Evolutionary conservation across 2,888 invertebrate species (phyloP).

Genomic region (Acleris laterana): DNA sequence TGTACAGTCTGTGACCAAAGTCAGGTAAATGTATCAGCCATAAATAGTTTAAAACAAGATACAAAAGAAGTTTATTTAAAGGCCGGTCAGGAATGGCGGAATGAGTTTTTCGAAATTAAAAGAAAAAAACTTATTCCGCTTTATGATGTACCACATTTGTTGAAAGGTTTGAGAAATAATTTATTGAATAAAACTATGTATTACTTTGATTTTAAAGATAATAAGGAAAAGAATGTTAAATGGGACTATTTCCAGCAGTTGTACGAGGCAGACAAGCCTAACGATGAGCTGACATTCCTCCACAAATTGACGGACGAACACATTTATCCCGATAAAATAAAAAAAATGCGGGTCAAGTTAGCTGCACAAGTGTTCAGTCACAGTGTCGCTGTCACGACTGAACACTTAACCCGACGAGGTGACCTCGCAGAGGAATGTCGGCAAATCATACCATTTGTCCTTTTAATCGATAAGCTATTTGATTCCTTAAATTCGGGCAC

Average conservation of each 20-base stretch:
- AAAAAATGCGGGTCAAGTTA: no score
- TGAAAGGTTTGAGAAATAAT: constrained; percentile 40
- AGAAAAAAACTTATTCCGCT: constrained; percentile 26
- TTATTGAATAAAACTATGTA: constrained; percentile 38
- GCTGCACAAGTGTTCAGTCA: constrained; percentile 38
- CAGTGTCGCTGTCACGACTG: constrained; percentile 44
- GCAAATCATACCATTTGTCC: constrained; percentile 16
- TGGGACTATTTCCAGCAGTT: constrained; percentile 45
- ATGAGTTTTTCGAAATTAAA: constrained; percentile 15
- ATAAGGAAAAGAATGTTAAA: constrained; percentile 42
- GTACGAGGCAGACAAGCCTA: constrained; percentile 42
- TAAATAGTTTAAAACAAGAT: neutral
- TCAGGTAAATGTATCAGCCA: neutral
- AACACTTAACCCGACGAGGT: constrained; percentile 27
- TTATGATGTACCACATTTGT: constrained; percentile 37
- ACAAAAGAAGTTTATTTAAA: constrained; percentile 4
- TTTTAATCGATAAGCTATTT: neutral
- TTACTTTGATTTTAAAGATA: constrained; percentile 4
- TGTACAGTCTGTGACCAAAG: constrained; percentile 5
- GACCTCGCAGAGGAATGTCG: constrained; percentile 11
- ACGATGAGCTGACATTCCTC: constrained; percentile 40
- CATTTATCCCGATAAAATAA: no score
- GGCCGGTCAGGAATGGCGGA: neutral
- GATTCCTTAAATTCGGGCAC: neutral
- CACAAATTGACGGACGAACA: no score